A percentile compares a stretch with the other conserved stretches of the same genome.
phyloP scores from a whole-genome alignment of 2,113 vertebrate species.

The Sterrhoptilus dennistouni region DNA sequence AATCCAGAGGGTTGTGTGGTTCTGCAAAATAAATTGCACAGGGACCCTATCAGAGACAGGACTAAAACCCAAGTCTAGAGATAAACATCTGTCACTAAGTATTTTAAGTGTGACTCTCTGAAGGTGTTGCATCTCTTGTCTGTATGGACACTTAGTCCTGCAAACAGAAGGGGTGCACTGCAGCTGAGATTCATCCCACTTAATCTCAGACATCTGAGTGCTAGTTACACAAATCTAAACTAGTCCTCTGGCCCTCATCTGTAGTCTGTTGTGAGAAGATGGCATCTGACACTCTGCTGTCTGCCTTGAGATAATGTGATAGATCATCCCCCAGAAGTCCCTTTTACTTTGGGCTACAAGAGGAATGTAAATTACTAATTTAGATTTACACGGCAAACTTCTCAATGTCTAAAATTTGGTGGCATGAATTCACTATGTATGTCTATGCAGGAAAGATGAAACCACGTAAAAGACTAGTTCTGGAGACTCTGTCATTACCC shows the following conservation, averaged over 20 bases:
- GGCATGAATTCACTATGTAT: not conserved
- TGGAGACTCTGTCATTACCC: not conserved
- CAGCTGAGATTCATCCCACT: conserved; percentile 5
- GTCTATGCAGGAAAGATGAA: not conserved
- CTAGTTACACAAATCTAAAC: not conserved
- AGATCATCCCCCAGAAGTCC: not conserved
- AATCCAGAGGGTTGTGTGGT: not conserved
- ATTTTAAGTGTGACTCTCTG: not conserved
- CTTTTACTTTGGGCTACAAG: not conserved
- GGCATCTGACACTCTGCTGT: not conserved
- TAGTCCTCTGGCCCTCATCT: not conserved
- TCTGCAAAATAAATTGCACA: not conserved
- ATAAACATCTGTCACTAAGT: not conserved
- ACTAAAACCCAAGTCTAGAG: not conserved
- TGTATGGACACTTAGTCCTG: not conserved
- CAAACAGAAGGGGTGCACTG: not conserved
- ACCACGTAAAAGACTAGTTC: not conserved
- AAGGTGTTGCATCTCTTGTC: not conserved
- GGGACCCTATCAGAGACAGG: not conserved
- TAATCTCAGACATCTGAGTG: not conserved
- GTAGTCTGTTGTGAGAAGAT: not conserved
- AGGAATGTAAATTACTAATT: not conserved
- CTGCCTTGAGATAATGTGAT: not conserved
- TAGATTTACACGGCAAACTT: not conserved
- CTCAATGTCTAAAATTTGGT: not conserved